phyloP scores from a whole-genome alignment of 2,113 vertebrate species.

The Laticauda laticaudata region DNA sequence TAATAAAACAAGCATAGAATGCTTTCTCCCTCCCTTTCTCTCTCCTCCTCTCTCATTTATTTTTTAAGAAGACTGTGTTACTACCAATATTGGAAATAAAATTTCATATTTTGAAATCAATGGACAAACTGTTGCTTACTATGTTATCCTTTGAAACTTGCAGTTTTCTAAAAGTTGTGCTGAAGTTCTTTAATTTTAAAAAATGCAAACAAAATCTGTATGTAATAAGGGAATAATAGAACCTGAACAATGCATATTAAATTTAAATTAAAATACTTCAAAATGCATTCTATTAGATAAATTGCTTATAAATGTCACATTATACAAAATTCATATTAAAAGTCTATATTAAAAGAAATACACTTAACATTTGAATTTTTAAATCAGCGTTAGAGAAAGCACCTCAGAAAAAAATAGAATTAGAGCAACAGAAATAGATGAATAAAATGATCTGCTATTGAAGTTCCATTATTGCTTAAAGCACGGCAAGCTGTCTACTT shows the following conservation, averaged over 20 bases:
- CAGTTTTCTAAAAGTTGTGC: not conserved
- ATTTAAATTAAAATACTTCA: not conserved
- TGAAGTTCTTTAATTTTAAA: not conserved
- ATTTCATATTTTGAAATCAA: not conserved
- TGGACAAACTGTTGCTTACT: not conserved
- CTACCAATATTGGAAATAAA: not conserved
- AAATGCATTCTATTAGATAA: not conserved
- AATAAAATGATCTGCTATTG: not conserved
- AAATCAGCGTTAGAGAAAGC: not conserved
- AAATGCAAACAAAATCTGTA: not conserved
- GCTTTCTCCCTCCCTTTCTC: not conserved
- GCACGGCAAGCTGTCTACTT: not conserved
- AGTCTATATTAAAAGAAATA: not conserved
- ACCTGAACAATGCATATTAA: not conserved
- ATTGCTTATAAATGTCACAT: not conserved
- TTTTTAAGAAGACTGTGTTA: not conserved
- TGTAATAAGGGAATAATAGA: not conserved
- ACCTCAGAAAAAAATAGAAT: not conserved
- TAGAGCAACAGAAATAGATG: not conserved
- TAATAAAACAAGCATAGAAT: not conserved
- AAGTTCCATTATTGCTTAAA: not conserved
- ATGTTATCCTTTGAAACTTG: not conserved
- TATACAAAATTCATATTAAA: not conserved
- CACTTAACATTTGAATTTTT: not conserved
- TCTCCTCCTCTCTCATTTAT: not conserved